Evolutionary conservation across 92 coral and sea anemone genomes (phyloP).

Genomic region (Epizoanthus scotinus): DNA sequence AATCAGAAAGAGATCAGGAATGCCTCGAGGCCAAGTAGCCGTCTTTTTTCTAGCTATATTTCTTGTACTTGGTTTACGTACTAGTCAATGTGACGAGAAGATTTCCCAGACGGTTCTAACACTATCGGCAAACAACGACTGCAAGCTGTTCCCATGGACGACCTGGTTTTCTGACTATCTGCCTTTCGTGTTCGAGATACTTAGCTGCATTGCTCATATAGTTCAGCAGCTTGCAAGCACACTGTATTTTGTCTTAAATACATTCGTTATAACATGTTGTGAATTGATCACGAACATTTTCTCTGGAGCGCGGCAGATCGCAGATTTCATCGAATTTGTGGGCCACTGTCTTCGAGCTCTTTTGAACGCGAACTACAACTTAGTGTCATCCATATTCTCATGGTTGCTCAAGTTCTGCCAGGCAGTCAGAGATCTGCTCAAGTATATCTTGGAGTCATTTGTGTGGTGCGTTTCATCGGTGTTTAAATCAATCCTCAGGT

Average conservation of each 20-base stretch:
- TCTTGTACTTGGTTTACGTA: not conserved
- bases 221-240: constrained; percentile 45
- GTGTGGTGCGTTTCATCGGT: constrained; percentile 42
- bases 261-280: constrained; percentile 57
- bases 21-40: not conserved
- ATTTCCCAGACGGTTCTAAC: not conserved
- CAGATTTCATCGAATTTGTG: constrained; percentile 75
- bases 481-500: constrained; percentile 38
- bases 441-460: constrained; percentile 39
- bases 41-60: constrained; percentile 1
- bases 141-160: constrained; percentile 57
- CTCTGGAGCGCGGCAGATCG: constrained; percentile 55
- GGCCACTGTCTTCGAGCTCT: constrained; percentile 75
- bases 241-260: constrained; percentile 60
- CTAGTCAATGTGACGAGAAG: constrained; percentile 1
- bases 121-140: constrained; percentile 32
- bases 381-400: constrained; percentile 69
- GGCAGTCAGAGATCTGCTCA: constrained; percentile 32
- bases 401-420: constrained; percentile 38
- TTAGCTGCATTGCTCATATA: constrained; percentile 58
- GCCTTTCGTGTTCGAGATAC: constrained; percentile 56
- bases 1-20: not conserved
- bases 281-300: constrained; percentile 59
- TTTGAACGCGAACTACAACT: constrained; percentile 77
- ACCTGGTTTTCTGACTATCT: constrained; percentile 41